Conservation (phyloP, 2,888 invertebrate species). For the Spilarctia lutea region DNA sequence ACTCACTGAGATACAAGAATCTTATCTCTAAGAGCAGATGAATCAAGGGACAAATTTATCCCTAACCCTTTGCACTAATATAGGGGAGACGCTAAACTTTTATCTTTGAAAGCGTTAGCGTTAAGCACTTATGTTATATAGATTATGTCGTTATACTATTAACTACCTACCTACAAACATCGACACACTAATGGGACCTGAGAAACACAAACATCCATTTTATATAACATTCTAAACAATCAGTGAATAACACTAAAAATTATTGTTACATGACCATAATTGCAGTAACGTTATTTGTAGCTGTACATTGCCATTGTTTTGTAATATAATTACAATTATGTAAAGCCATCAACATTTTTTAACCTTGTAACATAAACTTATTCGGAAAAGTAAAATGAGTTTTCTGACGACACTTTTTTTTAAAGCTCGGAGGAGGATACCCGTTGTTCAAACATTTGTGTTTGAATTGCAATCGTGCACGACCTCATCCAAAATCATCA, state of each 20-base stretch:
- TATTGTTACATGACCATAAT: constrained; percentile 32
- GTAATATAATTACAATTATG: constrained; percentile 6
- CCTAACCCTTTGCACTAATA: too few relatives aligned
- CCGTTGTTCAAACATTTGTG: not conserved
- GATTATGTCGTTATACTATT: not conserved
- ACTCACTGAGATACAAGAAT: too few relatives aligned
- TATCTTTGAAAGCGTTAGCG: too few relatives aligned
- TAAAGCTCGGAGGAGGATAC: not conserved
- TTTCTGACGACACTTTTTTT: not conserved
- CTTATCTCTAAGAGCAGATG: too few relatives aligned
- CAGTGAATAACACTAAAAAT: constrained; percentile 24
- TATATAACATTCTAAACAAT: not conserved
- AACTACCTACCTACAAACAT: not conserved
- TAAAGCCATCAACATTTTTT: constrained; percentile 2
- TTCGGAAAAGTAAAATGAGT: not conserved
- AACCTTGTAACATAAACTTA: not conserved
- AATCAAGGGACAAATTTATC: too few relatives aligned
- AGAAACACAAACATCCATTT: not conserved
- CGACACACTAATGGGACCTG: not conserved
- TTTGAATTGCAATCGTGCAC: not conserved
- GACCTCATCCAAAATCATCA: not conserved
- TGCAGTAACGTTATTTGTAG: constrained; percentile 38
- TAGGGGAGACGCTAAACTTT: too few relatives aligned
- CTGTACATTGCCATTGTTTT: constrained; percentile 33
- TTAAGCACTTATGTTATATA: not conserved